Evolutionary conservation across 2,113 vertebrate genomes (phyloP).

Genomic region (Genyomyrus donnyi): DNA sequence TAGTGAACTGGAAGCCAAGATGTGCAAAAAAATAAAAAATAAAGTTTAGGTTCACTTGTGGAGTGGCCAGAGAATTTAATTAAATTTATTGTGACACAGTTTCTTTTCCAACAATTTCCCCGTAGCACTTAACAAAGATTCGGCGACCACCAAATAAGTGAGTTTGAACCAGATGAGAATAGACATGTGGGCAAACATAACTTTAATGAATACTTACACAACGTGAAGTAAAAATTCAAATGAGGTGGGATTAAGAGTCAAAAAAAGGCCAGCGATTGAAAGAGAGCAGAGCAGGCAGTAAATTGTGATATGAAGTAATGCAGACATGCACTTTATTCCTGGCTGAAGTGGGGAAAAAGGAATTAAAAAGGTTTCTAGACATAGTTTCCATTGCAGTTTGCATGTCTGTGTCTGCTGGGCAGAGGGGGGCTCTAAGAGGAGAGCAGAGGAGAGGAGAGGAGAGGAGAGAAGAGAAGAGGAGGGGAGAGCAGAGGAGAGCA

Average conservation of each 20-base stretch:
- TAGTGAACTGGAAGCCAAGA: not conserved
- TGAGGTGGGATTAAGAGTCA: not conserved
- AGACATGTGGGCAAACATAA: not conserved
- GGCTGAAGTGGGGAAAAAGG: not conserved
- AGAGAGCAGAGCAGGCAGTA: not conserved
- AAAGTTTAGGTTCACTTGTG: not conserved
- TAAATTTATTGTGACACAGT: not conserved
- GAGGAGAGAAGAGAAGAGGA: fast-evolving
- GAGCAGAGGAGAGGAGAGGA: no score
- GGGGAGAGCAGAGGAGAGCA: no score
- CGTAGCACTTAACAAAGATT: not conserved
- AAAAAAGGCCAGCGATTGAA: not conserved
- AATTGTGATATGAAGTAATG: not conserved
- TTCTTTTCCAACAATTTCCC: not conserved
- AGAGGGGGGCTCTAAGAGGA: not conserved
- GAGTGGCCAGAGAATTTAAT: not conserved
- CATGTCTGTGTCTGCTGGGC: not conserved
- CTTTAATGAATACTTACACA: not conserved
- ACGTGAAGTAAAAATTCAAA: not conserved
- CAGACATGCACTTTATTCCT: not conserved
- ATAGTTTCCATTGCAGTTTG: not conserved
- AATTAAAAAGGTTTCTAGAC: not conserved
- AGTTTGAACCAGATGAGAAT: not conserved
- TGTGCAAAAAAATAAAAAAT: not conserved
- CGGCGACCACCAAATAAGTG: not conserved